Percentiles rank a stretch among this genome's conserved stretches.
phyloP scores from a whole-genome alignment of 2,113 vertebrate genomes.

The Xiphias gladius region DNA sequence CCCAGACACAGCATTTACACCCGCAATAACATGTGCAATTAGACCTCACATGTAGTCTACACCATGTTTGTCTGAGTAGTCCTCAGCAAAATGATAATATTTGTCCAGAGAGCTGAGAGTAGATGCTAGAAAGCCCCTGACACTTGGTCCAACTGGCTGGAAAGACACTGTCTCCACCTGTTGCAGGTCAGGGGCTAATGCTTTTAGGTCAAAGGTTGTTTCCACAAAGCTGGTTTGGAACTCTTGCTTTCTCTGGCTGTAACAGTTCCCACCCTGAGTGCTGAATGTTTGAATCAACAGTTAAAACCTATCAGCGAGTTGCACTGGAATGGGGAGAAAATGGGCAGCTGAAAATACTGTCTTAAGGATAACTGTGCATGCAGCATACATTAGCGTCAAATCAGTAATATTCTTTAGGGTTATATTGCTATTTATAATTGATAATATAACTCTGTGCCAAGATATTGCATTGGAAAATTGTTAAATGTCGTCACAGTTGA shows the following conservation, averaged over 20 bases:
- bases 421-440: not conserved
- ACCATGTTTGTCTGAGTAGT: conserved; percentile 70
- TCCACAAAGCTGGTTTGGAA: conserved; percentile 77
- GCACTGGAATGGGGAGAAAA: conserved; percentile 20
- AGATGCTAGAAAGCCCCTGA: conserved; percentile 69
- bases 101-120: conserved; percentile 76
- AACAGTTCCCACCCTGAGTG: conserved; percentile 76
- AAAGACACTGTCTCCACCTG: conserved; percentile 86
- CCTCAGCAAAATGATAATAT: conserved; percentile 86
- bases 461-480: conserved; percentile 35
- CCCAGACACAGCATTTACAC: conserved; percentile 81
- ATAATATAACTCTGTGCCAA: conserved; percentile 6
- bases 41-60: conserved; percentile 84
- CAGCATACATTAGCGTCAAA: not conserved
- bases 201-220: conserved; percentile 83
- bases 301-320: conserved; percentile 37
- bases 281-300: conserved; percentile 79
- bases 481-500: conserved; percentile 33
- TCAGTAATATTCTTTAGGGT: not conserved
- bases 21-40: conserved; percentile 74
- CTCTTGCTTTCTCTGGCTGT: conserved; percentile 76
- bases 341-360: conserved; percentile 5
- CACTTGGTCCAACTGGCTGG: conserved; percentile 68
- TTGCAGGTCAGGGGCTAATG: conserved; percentile 85
- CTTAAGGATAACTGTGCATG: not conserved